A percentile compares a stretch with the other conserved stretches of the same genome.
Conservation (phyloP, 2,113 vertebrate genomes). For the Actenoides hombroni region DNA sequence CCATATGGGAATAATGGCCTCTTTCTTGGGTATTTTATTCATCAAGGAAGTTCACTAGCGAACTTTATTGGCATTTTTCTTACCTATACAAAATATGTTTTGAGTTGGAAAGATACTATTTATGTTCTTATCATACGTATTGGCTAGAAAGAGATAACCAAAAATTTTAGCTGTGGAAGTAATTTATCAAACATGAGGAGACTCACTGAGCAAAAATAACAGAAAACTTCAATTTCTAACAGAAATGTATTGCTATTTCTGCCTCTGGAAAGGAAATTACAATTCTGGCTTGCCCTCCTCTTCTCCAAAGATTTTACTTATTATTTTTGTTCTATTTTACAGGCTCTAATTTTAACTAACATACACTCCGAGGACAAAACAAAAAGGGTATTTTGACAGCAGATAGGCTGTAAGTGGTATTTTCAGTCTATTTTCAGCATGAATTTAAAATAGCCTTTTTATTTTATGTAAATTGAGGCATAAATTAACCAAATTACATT, state of each 20-base stretch:
- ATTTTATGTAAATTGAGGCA: neutral
- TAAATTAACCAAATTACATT: neutral
- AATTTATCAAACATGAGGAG: neutral
- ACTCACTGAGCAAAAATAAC: neutral
- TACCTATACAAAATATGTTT: neutral
- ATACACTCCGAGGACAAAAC: neutral
- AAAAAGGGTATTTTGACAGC: slow-evolving; percentile 7
- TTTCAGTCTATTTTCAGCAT: neutral
- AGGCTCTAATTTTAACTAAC: neutral
- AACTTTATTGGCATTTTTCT: neutral
- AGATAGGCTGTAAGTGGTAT: neutral
- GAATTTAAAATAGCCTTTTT: slow-evolving; percentile 22
- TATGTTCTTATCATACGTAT: neutral
- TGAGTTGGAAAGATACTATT: neutral
- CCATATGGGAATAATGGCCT: neutral
- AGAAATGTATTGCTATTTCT: neutral
- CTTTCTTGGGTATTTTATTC: neutral
- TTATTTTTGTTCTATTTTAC: neutral
- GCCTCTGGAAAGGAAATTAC: neutral
- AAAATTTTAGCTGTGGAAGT: neutral
- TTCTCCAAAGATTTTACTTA: neutral
- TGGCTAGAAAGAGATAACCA: neutral
- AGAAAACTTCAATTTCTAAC: neutral
- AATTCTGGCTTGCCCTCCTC: neutral
- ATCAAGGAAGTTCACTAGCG: neutral